Evolutionary conservation across 2,113 vertebrate species (phyloP).

Genomic region (Pomatorhinus ruficollis): DNA sequence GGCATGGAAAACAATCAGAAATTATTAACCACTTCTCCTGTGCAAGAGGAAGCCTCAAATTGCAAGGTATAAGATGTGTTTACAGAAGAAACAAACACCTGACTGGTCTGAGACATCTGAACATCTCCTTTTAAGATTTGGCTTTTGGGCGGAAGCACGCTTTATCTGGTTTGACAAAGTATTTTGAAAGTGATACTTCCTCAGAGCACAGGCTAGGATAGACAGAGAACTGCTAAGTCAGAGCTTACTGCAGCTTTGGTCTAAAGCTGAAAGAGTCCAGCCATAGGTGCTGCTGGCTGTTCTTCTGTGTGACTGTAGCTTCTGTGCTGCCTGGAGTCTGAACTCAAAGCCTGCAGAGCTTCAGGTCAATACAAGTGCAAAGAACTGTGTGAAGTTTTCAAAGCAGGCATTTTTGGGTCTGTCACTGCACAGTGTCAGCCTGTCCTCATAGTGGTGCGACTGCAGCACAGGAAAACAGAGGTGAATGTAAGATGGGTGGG

Average conservation of each 20-base stretch:
- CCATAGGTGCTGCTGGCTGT: neutral
- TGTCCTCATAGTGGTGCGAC: neutral
- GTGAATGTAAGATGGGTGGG: neutral
- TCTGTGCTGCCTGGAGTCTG: neutral
- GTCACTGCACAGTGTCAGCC: fast-evolving
- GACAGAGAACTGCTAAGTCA: neutral
- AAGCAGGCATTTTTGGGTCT: neutral
- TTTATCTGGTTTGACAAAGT: neutral
- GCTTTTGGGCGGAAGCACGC: neutral
- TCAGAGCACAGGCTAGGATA: neutral
- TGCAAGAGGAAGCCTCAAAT: neutral
- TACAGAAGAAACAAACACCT: neutral
- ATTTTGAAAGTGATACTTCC: neutral
- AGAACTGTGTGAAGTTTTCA: neutral
- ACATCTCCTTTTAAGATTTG: neutral
- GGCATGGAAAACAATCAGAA: neutral
- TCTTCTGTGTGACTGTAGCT: neutral
- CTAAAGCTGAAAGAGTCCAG: neutral
- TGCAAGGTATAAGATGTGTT: neutral
- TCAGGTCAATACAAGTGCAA: neutral
- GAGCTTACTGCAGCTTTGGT: neutral
- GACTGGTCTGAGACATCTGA: neutral
- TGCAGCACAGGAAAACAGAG: neutral
- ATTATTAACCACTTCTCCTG: neutral
- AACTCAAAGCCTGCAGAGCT: neutral